Percentiles rank a stretch among this genome's conserved stretches.
These are phyloP conservation scores for Petrophora chlorosata DNA, from an alignment of 2,888 invertebrate genomes.

Conservation along the genomic window DNA sequence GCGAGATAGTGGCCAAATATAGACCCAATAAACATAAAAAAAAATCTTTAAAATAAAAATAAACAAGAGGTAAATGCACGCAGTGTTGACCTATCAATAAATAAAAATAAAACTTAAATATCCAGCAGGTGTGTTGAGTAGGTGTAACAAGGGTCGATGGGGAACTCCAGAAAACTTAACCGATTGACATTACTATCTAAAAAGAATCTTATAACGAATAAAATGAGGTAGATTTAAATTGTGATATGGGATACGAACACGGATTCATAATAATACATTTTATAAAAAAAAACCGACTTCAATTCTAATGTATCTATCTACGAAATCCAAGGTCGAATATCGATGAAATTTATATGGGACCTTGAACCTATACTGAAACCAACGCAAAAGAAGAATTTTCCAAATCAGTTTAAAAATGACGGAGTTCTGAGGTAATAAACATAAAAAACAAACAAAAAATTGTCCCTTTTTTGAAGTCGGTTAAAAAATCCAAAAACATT, in stretches of 20 bases:
- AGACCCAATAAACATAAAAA: background rate
- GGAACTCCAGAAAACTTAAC: conserved; percentile 32
- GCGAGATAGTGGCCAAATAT: no score
- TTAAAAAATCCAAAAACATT: conserved; percentile 22
- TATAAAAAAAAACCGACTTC: no score
- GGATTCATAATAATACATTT: conserved; percentile 25
- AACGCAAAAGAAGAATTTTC: no score
- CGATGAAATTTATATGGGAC: no score
- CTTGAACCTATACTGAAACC: no score
- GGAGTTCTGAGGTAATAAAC: no score
- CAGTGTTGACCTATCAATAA: background rate
- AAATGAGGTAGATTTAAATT: conserved; percentile 82
- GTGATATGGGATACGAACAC: conserved; percentile 76
- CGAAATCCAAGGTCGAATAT: no score
- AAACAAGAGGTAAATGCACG: background rate
- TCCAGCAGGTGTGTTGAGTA: background rate
- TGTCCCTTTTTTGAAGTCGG: no score
- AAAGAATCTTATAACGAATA: conserved; percentile 74
- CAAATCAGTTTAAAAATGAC: no score
- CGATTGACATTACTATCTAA: conserved; percentile 63
- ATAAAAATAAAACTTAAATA: background rate
- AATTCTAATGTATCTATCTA: no score
- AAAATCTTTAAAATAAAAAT: background rate
- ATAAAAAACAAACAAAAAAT: no score
- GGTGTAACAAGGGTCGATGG: conserved; percentile 37